Evolutionary conservation across 2,113 vertebrate genomes (phyloP), one percentile per base, ranked within the genome.

Genomic region (Meriones unguiculatus): DNA sequence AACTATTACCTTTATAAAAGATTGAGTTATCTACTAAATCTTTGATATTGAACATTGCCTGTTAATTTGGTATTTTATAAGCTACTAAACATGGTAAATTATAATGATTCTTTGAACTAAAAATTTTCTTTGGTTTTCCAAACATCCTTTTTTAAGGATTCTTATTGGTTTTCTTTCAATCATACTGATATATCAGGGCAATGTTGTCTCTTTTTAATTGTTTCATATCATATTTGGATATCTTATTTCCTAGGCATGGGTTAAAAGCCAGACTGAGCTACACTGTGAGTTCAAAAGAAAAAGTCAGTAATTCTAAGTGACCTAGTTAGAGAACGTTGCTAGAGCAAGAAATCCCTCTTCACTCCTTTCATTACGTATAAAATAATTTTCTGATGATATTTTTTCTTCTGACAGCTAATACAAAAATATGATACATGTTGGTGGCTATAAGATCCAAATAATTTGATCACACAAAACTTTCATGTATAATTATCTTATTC

Each of bases 11-110:
- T 95, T 93, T 65, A 32, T 95, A 84, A 1, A 94, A 87, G 3
- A 17, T 38, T 72, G 28, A 22, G 25, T 84, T 25, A 93, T 52
- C 24, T 89, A 89, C 17, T 69, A 70, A 89, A 32, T 41, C 73
- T 85, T 88, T 24, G 32, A 46, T 64, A 54, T 84, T 85, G 76
- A 90, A 64, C 78, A 93, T 93, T 76, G 32, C 41, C 77, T 89
- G 8, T 70, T 90, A 91, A 88, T 92, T 94, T 85, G 96, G 2
- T 88, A 89, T 70, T 89, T 62, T 67, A 25, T 11, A 91, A 89
- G 1, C 5, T 70, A 80, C 20, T 87, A 72, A 76, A 54, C 13
- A 52, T 9, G 87, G n/a, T 75, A 91, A 88, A 73, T 87, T 93
- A 32, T 50, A 81, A 87, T 85, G 20, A 72, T 46, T 76, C 14